Evolutionary conservation across 2,797 vertebrate genomes (phyloP).

Genomic region (Bovichtus diacanthus): DNA sequence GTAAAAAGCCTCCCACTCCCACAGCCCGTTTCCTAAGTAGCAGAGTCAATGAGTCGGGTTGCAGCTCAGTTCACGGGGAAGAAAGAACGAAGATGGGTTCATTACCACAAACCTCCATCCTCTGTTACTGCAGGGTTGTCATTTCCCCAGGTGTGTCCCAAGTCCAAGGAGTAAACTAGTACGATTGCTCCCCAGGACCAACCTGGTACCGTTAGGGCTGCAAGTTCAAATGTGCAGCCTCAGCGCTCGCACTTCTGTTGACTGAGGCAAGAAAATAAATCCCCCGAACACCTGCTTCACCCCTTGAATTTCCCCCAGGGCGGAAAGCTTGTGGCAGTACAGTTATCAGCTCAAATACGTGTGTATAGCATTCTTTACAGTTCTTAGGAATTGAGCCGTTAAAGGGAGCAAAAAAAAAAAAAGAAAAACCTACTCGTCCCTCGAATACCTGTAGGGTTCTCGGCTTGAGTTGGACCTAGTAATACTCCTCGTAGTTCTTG

Average conservation of each 20-base stretch:
- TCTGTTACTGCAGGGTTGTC: constrained; percentile 18
- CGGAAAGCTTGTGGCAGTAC: neutral
- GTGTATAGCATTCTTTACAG: constrained; percentile 29
- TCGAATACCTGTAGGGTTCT: neutral
- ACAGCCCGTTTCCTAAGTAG: constrained; percentile 9
- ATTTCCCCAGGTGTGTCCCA: constrained; percentile 19
- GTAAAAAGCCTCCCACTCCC: constrained; percentile 27
- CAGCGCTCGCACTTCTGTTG: constrained; percentile 18
- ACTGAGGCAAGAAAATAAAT: constrained; percentile 36
- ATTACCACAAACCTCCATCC: neutral
- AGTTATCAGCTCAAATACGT: constrained; percentile 31
- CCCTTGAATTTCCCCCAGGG: neutral
- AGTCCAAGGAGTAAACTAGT: constrained; percentile 23
- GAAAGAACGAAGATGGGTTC: neutral
- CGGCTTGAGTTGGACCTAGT: constrained; percentile 75
- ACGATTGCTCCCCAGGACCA: neutral
- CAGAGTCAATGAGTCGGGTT: constrained; percentile 16
- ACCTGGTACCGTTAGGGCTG: neutral
- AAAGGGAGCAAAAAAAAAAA: constrained; percentile 14
- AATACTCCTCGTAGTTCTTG: constrained; percentile 98
- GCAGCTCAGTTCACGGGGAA: constrained; percentile 16
- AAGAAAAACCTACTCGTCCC: neutral
- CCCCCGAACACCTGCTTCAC: neutral
- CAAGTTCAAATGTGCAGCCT: constrained; percentile 18
- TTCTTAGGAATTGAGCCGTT: constrained; percentile 37